These are phyloP conservation scores for Allygus modestus DNA, from an alignment of 2,888 invertebrate species.

Conservation along the genomic window DNA sequence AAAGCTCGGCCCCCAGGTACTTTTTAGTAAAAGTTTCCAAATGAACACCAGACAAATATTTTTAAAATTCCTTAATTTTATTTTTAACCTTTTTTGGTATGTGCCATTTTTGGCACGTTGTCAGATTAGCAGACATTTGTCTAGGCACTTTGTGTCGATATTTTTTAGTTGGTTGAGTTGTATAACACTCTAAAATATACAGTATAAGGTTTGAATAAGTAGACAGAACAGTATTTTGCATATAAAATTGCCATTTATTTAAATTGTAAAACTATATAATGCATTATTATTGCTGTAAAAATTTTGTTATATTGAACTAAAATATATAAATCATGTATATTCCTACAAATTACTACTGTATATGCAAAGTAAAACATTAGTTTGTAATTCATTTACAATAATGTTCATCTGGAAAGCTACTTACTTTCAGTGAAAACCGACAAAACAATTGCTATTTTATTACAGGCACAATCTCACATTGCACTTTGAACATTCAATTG, in stretches of 20 bases:
- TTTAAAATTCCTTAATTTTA: background rate
- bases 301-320: background rate
- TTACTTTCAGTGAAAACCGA: background rate
- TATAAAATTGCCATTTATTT: no score
- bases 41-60: background rate
- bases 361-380: background rate
- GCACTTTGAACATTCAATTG: background rate
- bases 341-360: background rate
- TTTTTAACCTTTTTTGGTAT: background rate
- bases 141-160: background rate
- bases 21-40: background rate
- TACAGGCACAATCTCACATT: constrained; percentile 26
- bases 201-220: constrained; percentile 3
- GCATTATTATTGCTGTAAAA: no score
- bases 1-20: no score
- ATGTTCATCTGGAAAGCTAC: background rate
- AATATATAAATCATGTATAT: background rate
- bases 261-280: no score
- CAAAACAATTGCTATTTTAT: constrained; percentile 29
- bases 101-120: constrained; percentile 37
- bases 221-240: background rate
- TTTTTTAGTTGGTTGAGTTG: background rate
- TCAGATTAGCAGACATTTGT: background rate
- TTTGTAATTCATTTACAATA: background rate
- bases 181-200: background rate